A percentile compares a stretch with the other conserved stretches of the same genome.
phyloP scores from a whole-genome alignment of 2,113 vertebrate species.

The Pelmatolapia mariae region DNA sequence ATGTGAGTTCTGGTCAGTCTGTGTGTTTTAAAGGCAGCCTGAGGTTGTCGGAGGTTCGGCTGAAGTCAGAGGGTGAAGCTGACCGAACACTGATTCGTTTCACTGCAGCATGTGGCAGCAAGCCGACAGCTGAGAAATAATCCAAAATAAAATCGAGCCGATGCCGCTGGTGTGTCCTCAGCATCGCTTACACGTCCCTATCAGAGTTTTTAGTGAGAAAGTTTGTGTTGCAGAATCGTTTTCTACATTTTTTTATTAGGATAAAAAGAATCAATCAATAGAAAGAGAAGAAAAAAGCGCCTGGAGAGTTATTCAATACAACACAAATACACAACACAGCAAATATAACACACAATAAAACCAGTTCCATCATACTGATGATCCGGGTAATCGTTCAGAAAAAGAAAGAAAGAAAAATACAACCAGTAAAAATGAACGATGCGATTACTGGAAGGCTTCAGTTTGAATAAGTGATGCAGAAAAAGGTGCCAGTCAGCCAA shows the following conservation, averaged over 20 bases:
- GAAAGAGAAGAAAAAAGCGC: not conserved
- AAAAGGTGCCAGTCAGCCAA: not conserved
- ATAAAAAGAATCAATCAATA: not conserved
- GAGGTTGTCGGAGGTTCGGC: not conserved
- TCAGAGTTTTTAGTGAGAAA: not conserved
- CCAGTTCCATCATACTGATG: too few species aligned
- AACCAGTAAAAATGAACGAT: not conserved
- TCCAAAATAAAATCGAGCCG: not conserved
- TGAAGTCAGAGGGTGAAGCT: not conserved
- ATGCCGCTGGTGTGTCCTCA: not conserved
- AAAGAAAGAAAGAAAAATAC: not conserved
- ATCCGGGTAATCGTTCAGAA: not conserved
- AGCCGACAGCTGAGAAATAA: not conserved
- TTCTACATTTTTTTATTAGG: not conserved
- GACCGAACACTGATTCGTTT: not conserved
- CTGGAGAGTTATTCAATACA: not conserved
- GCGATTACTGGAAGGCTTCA: not conserved
- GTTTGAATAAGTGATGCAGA: not conserved
- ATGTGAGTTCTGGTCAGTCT: not conserved
- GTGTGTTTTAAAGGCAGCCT: not conserved
- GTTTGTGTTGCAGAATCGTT: not conserved
- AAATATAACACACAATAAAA: not conserved
- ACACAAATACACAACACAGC: not conserved
- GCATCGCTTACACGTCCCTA: accelerated
- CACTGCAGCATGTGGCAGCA: not conserved